These are phyloP conservation scores for Hypothenemus hampei DNA, from an alignment of 1,140 invertebrate genomes.

Conservation along the genomic window DNA sequence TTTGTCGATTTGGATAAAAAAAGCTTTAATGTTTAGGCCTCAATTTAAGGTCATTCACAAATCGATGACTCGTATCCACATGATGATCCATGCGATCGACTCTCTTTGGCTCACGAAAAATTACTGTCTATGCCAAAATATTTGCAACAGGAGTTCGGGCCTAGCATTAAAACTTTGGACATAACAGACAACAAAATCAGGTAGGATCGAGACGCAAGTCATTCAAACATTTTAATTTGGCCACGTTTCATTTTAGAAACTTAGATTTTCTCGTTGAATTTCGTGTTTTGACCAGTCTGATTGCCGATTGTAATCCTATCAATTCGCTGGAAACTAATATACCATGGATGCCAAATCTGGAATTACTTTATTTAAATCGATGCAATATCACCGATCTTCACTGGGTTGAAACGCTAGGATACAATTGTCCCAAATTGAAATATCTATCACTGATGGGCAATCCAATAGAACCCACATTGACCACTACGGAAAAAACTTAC, in stretches of 20 bases:
- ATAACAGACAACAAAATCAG: conserved; percentile 60
- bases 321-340: conserved; percentile 56
- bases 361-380: conserved; percentile 73
- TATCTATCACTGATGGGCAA: conserved; percentile 76
- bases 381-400: conserved; percentile 65
- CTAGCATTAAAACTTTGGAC: conserved; percentile 56
- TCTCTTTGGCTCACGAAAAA: conserved; percentile 56
- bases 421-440: conserved; percentile 60
- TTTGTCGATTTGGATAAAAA: background rate
- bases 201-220: background rate
- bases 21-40: background rate
- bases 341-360: conserved; percentile 61
- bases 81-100: conserved; percentile 46
- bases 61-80: conserved; percentile 35
- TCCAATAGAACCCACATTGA: conserved; percentile 65
- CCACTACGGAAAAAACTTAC: conserved; percentile 68
- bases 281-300: conserved; percentile 62
- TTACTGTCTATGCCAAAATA: conserved; percentile 54
- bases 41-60: too few species aligned
- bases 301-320: conserved; percentile 69
- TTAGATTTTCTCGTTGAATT: conserved; percentile 64
- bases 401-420: conserved; percentile 62
- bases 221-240: background rate
- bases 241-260: conserved; percentile 59
- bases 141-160: conserved; percentile 51